phyloP scores from a whole-genome alignment of 2,113 vertebrate genomes.

The Haplochromis burtoni region DNA sequence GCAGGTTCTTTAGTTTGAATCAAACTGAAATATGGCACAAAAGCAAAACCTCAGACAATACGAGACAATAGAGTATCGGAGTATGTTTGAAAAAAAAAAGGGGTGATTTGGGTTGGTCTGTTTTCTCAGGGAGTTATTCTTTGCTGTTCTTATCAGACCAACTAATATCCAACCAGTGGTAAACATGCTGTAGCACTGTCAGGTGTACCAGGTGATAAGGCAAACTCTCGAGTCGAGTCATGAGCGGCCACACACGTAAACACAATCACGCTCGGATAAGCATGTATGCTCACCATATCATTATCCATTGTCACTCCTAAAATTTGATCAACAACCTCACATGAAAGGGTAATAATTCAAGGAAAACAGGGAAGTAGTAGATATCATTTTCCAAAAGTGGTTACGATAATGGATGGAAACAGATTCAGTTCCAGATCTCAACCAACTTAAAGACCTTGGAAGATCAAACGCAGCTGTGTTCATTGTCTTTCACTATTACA shows the following conservation, averaged over 20 bases:
- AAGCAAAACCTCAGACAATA: not conserved
- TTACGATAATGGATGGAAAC: not conserved
- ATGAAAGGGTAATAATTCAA: not conserved
- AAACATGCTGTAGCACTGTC: conserved; percentile 10
- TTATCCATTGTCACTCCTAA: not conserved
- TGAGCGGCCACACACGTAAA: not conserved
- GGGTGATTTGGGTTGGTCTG: conserved; percentile 1
- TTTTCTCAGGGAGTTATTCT: conserved; percentile 44
- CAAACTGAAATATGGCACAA: not conserved
- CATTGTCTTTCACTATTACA: not conserved
- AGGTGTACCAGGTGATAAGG: not conserved
- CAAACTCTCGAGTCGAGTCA: not conserved
- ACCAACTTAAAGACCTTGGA: not conserved
- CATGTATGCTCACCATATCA: not conserved
- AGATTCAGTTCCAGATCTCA: not conserved
- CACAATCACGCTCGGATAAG: not conserved
- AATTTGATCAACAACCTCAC: not conserved
- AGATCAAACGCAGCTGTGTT: not conserved
- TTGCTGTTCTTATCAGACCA: conserved; percentile 33
- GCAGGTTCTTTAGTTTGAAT: not conserved
- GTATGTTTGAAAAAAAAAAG: not conserved
- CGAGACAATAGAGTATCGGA: not conserved
- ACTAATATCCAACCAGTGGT: conserved; percentile 44
- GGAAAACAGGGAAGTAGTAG: not conserved
- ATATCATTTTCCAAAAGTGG: not conserved